These are phyloP conservation scores for Brachionus koreanus DNA, from an alignment of 1,140 invertebrate species.

Conservation along the genomic window DNA sequence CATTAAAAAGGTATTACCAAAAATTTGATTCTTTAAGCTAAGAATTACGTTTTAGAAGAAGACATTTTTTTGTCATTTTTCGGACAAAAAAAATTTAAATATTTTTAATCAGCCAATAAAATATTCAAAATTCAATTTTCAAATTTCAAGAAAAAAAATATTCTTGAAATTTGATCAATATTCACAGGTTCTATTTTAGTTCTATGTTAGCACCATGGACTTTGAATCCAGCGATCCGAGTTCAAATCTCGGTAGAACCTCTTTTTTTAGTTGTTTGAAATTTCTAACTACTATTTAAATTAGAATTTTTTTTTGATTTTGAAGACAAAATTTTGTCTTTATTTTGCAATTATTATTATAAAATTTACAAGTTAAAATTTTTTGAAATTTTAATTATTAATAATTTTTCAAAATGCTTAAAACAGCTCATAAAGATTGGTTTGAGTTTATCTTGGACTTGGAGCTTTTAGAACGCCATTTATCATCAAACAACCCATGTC, in stretches of 20 bases:
- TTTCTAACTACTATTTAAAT: no score
- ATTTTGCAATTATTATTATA: slow-evolving; percentile 11
- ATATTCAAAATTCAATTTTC: no score
- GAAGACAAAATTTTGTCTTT: neutral
- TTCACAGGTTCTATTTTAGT: slow-evolving; percentile 12
- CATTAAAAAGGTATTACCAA: no score
- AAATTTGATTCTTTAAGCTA: no score
- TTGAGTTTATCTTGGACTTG: slow-evolving; percentile 33
- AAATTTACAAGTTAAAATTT: neutral
- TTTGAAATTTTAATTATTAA: neutral
- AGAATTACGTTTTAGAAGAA: no score
- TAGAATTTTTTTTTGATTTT: no score
- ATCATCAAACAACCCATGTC: neutral
- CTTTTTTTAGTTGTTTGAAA: no score
- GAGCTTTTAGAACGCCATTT: slow-evolving; percentile 9
- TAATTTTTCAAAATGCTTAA: neutral
- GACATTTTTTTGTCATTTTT: no score
- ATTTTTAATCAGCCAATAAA: no score
- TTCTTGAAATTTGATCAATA: neutral
- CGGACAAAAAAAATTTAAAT: no score
- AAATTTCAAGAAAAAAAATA: no score
- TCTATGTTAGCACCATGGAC: slow-evolving; percentile 41
- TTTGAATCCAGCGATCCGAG: slow-evolving; percentile 43
- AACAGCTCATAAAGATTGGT: slow-evolving; percentile 29
- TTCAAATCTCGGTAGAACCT: slow-evolving; percentile 43